These are phyloP conservation scores for Lithophane ornitopus DNA, from an alignment of 2,888 invertebrate genomes.

Conservation along the genomic window DNA sequence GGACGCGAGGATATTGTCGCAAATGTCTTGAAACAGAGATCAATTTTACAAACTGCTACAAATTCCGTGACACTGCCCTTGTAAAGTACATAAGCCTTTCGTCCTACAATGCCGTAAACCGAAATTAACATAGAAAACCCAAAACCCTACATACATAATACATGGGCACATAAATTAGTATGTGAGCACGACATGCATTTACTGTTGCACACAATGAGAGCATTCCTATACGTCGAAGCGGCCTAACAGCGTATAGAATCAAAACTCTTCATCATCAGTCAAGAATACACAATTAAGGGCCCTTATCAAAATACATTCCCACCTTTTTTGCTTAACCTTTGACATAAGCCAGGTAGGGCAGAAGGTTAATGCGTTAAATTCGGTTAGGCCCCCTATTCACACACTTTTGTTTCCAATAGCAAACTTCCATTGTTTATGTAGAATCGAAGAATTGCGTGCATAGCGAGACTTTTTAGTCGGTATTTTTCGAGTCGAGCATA, in stretches of 20 bases:
- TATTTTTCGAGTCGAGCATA: too few species aligned
- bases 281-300: constrained; percentile 78
- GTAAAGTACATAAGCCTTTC: neutral
- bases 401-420: too few species aligned
- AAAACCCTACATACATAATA: constrained; percentile 29
- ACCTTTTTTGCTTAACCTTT: constrained; percentile 72
- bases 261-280: constrained; percentile 75
- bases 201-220: constrained; percentile 44
- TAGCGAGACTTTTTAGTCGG: too few species aligned
- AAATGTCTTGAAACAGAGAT: neutral
- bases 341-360: constrained; percentile 50
- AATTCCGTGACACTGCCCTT: constrained; percentile 2
- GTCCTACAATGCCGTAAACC: neutral
- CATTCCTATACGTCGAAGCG: constrained; percentile 55
- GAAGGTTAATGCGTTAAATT: constrained; percentile 35
- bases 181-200: constrained; percentile 14
- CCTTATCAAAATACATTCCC: constrained; percentile 76
- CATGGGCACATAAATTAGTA: constrained; percentile 34
- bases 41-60: neutral
- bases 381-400: too few species aligned
- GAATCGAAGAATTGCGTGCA: too few species aligned
- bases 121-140: constrained; percentile 32
- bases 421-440: too few species aligned
- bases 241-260: constrained; percentile 64
- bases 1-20: too few species aligned